phyloP scores from a whole-genome alignment of 1,140 invertebrate genomes.

The Bombus waltoni region DNA sequence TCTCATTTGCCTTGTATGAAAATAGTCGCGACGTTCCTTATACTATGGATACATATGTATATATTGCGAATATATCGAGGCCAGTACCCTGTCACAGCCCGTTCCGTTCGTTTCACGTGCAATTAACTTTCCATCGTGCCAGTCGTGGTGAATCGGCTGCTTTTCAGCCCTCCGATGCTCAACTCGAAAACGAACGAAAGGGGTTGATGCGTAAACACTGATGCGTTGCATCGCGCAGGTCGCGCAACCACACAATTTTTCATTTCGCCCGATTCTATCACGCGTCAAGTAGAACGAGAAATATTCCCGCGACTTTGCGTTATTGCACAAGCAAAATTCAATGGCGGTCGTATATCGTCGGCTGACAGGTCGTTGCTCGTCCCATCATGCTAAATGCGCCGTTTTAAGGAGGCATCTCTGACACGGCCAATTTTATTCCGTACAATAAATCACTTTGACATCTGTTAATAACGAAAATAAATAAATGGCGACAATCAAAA shows the following conservation, averaged over 20 bases:
- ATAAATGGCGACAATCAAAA: background rate
- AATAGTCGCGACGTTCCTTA: background rate
- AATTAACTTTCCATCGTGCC: slow-evolving; percentile 39
- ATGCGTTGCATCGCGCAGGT: slow-evolving; percentile 1
- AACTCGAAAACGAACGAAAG: background rate
- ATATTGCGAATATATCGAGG: background rate
- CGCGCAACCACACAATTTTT: slow-evolving; percentile 19
- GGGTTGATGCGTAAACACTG: background rate
- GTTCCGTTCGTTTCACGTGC: slow-evolving; percentile 25
- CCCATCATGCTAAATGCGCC: slow-evolving; percentile 3
- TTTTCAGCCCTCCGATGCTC: slow-evolving; percentile 5
- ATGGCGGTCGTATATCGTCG: slow-evolving; percentile 38
- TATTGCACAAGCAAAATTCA: slow-evolving; percentile 46
- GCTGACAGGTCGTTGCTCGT: slow-evolving; percentile 24
- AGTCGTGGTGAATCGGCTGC: background rate
- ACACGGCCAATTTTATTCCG: slow-evolving; percentile 7
- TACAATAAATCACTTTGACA: slow-evolving; percentile 27
- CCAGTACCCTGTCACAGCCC: background rate
- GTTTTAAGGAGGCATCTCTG: background rate
- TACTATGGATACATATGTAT: background rate
- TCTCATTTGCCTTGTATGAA: background rate
- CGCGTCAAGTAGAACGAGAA: slow-evolving; percentile 39
- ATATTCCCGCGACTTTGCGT: slow-evolving; percentile 48
- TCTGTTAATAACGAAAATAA: background rate
- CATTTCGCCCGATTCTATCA: slow-evolving; percentile 41